Conservation (phyloP, 1,140 invertebrate genomes). For the Sycophaga agraensis region DNA sequence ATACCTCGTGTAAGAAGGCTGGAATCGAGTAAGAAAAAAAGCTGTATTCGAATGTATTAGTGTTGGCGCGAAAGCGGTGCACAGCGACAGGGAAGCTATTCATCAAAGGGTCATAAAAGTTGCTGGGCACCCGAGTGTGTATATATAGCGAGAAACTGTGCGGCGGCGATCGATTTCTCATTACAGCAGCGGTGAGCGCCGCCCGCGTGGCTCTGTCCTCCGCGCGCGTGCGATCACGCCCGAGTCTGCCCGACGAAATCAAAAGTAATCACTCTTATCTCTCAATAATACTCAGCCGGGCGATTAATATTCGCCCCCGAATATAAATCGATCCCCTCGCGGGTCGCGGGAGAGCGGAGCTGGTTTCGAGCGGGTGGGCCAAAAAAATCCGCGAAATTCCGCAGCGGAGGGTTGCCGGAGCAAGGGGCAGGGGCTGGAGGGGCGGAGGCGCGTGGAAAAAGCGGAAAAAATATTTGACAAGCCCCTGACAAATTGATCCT, state of each 20-base stretch:
- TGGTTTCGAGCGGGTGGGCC: too few relatives aligned
- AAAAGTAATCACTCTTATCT: conserved; percentile 15
- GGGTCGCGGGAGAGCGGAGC: too few relatives aligned
- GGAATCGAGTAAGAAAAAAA: too few relatives aligned
- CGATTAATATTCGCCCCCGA: conserved; percentile 3
- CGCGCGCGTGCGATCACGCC: too few relatives aligned
- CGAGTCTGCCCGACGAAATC: too few relatives aligned
- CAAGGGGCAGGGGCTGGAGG: too few relatives aligned
- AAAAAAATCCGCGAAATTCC: too few relatives aligned
- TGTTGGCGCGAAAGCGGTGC: not conserved
- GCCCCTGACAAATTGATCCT: conserved; percentile 18
- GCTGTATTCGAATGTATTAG: too few relatives aligned
- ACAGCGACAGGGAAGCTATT: not conserved
- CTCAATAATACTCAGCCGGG: conserved; percentile 6
- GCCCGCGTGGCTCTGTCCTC: not conserved
- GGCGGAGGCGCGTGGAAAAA: not conserved
- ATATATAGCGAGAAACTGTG: not conserved
- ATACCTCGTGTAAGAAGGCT: too few relatives aligned
- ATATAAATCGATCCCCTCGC: conserved; percentile 6
- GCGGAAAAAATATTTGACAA: conserved; percentile 21
- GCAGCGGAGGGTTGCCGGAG: too few relatives aligned
- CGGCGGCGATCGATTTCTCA: not conserved
- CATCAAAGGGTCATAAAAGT: not conserved
- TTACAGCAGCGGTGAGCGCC: not conserved
- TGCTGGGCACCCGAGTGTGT: too few relatives aligned